phyloP scores from a whole-genome alignment of 1,140 invertebrate genomes.

The Asobara japonica region DNA sequence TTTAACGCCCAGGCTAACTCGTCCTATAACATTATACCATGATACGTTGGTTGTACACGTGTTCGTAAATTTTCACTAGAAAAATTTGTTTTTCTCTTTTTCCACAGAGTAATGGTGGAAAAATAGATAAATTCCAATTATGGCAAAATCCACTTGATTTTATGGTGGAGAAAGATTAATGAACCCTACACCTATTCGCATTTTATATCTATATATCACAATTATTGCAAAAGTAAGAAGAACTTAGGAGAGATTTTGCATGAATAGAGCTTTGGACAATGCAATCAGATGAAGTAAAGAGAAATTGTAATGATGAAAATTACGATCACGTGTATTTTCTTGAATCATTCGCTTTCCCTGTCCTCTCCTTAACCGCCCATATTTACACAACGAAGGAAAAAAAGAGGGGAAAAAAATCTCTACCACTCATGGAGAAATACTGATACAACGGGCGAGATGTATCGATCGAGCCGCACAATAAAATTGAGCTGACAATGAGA shows the following conservation, averaged over 20 bases:
- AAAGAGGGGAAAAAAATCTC: constrained; percentile 48
- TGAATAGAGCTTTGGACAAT: not conserved
- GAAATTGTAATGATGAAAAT: constrained; percentile 21
- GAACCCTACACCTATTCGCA: constrained; percentile 42
- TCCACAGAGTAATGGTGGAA: constrained; percentile 14
- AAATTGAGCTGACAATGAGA: not conserved
- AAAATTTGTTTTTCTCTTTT: not conserved
- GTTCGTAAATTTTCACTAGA: constrained; percentile 30
- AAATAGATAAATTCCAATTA: constrained; percentile 12
- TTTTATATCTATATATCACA: constrained; percentile 57
- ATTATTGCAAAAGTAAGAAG: constrained; percentile 51
- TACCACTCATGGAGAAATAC: constrained; percentile 42
- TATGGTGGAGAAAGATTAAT: not conserved
- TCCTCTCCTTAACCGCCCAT: constrained; percentile 26
- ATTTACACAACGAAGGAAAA: constrained; percentile 49
- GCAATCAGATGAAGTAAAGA: not conserved
- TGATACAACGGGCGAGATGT: constrained; percentile 39
- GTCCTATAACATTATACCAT: constrained; percentile 33
- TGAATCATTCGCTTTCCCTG: not conserved
- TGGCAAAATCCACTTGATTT: not conserved
- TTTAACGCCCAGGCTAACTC: constrained; percentile 32
- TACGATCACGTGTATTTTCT: constrained; percentile 26
- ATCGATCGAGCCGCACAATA: constrained; percentile 16
- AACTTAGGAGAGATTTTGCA: constrained; percentile 46
- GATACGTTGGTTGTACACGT: constrained; percentile 39